Base-by-base conservation (phyloP, 1,140 invertebrate species). In the Teleopsis dalmanni region DNA sequence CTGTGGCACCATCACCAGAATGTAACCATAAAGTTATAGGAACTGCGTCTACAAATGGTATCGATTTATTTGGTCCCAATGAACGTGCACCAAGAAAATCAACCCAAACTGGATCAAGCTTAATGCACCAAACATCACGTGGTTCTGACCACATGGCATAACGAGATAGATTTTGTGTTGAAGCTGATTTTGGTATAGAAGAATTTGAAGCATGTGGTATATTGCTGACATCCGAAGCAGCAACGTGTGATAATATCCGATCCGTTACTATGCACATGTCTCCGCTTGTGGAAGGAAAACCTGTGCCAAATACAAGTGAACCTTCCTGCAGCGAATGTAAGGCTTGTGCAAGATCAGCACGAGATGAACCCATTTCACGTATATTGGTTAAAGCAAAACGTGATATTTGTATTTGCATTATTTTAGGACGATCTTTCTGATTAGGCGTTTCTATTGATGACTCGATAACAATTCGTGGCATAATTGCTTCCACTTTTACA, bases 1-100 rank as follows among this genome's bases (percentile, higher is more conserved):
- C 52, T 34, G 58, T 56, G 9, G 54, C 31, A 36, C 29, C 53
- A 38, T 59, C 49, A 23, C 73, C 60, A 2, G 65, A 55, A 48
- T 71, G 66, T 41, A 84, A 58, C 91, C 91, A 95, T 19, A 91
- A 57, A 0, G 88, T 90, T 10, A 95, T 65, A 0, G 91, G 92
- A 57, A 95, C 84, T 2, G 92, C 88, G 66, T 96, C 92, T 7
- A 96, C 72, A 67, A 96, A 87, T 2, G 92, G 87, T 27, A 91
- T 81, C 0, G 90, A 82, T 57, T 84, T 80, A 58, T 79, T 81
- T 29, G 76, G 76, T 19, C 78, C 81, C 16, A 85, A 79, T 2
- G 86, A 84, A 31, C 82, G 72, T n/a, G 85, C 84, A 2, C 87
- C 86, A 50, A 81, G 78, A 71, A 95, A 95, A 70, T 97, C 92